phyloP scores from a whole-genome alignment of 1,140 invertebrate species.

The Zaprionus ornatus region DNA sequence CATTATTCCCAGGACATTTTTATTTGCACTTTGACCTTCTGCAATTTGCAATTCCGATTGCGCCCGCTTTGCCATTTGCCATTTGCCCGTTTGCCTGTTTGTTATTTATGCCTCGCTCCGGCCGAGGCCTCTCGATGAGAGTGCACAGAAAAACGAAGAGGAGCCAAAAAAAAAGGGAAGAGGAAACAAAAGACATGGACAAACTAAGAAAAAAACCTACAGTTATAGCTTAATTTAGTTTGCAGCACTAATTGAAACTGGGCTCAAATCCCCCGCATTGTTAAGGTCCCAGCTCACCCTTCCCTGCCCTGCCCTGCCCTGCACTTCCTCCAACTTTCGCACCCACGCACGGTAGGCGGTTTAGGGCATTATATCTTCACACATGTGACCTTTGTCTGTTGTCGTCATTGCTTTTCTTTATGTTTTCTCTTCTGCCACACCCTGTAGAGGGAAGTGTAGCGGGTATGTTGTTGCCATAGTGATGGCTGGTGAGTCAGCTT shows the following conservation, averaged over 20 bases:
- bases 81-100: slow-evolving; percentile 41
- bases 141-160: not conserved
- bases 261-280: slow-evolving; percentile 30
- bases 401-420: slow-evolving; percentile 24
- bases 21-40: slow-evolving; percentile 25
- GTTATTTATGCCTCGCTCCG: slow-evolving; percentile 66
- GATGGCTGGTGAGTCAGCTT: not conserved
- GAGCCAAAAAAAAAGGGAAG: not conserved
- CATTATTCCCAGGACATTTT: not conserved
- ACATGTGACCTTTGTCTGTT: slow-evolving; percentile 62
- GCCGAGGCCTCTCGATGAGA: not conserved
- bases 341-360: not conserved
- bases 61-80: slow-evolving; percentile 34
- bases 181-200: not conserved
- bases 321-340: not conserved
- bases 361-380: slow-evolving; percentile 61
- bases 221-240: slow-evolving; percentile 77
- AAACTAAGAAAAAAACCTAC: slow-evolving; percentile 7
- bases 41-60: slow-evolving; percentile 50
- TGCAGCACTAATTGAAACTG: slow-evolving; percentile 75
- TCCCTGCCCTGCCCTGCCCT: not conserved
- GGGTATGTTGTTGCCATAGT: not conserved
- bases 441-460: not conserved
- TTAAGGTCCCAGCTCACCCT: not conserved
- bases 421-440: slow-evolving; percentile 1